phyloP scores from a whole-genome alignment of 2,888 invertebrate genomes.

The Lissonota sp. region DNA sequence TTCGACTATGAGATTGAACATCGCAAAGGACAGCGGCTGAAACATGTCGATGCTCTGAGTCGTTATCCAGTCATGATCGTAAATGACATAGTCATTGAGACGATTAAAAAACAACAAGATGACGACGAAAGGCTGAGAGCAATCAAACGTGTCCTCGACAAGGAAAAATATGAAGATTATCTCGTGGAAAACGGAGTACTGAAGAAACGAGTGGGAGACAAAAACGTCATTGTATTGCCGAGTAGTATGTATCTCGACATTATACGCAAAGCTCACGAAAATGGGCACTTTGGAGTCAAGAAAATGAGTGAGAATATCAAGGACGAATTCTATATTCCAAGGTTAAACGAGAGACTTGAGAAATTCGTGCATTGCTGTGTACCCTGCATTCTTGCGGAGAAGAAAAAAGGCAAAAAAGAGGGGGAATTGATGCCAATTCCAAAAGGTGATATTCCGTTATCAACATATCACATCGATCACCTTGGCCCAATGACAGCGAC shows the following conservation, averaged over 20 bases:
- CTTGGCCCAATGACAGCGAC: conserved; percentile 75
- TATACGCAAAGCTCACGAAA: conserved; percentile 56
- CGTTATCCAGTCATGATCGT: conserved; percentile 58
- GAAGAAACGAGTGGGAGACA: conserved; percentile 23
- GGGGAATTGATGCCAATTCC: conserved; percentile 71
- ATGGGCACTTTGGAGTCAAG: conserved; percentile 55
- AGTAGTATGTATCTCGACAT: conserved; percentile 24
- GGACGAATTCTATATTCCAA: conserved; percentile 62
- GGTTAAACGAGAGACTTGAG: conserved; percentile 59
- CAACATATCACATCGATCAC: conserved; percentile 77
- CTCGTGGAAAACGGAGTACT: conserved; percentile 41
- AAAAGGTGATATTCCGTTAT: conserved; percentile 73
- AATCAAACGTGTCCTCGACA: conserved; percentile 1
- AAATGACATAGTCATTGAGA: conserved; percentile 26
- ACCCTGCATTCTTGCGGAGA: conserved; percentile 68
- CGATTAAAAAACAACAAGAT: conserved; percentile 52
- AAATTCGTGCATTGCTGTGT: conserved; percentile 66
- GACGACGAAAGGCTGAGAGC: conserved; percentile 41
- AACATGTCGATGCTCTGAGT: conserved; percentile 70
- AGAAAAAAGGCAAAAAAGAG: conserved; percentile 73
- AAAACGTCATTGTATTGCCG: conserved; percentile 37
- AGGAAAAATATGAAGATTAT: conserved; percentile 23
- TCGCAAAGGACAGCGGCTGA: conserved; percentile 55
- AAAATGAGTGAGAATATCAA: conserved; percentile 53
- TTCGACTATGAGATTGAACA: conserved; percentile 61